Percentiles rank a stretch among this genome's conserved stretches.
These are phyloP conservation scores for Parochlus steinenii DNA, from an alignment of 2,888 invertebrate genomes.

Conservation along the genomic window DNA sequence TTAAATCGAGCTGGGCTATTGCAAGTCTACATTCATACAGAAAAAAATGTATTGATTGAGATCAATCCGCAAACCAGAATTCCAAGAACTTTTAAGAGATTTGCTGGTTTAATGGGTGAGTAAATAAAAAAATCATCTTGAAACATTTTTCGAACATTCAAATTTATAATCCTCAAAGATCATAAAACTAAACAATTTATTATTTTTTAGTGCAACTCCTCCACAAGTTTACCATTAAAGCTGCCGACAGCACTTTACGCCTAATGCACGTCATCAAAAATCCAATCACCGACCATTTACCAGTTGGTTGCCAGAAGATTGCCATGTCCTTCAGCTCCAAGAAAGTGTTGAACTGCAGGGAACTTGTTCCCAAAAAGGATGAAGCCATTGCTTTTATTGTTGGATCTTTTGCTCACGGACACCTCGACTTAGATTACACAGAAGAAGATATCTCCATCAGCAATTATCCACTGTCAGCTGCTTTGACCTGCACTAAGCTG, in stretches of 20 bases:
- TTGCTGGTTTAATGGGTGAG: conserved; percentile 89
- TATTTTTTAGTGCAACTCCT: conserved; percentile 74
- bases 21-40: conserved; percentile 89
- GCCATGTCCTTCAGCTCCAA: conserved; percentile 80
- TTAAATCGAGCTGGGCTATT: conserved; percentile 85
- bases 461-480: conserved; percentile 92
- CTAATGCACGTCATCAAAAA: conserved; percentile 93
- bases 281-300: conserved; percentile 85
- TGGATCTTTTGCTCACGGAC: conserved; percentile 97
- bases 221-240: conserved; percentile 84
- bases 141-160: conserved; percentile 10
- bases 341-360: conserved; percentile 46
- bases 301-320: conserved; percentile 81
- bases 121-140: conserved; percentile 8
- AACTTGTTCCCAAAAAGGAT: conserved; percentile 61
- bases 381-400: conserved; percentile 78
- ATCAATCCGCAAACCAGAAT: conserved; percentile 94
- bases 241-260: conserved; percentile 76
- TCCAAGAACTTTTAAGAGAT: conserved; percentile 91
- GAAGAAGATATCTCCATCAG: conserved; percentile 87
- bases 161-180: conserved; percentile 5
- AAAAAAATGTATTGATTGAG: conserved; percentile 85
- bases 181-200: conserved; percentile 8
- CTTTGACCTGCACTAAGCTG: conserved; percentile 87
- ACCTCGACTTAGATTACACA: conserved; percentile 71